These are phyloP conservation scores for Paragorgia papillata DNA, from an alignment of 92 coral and sea anemone species.

Conservation along the genomic window DNA sequence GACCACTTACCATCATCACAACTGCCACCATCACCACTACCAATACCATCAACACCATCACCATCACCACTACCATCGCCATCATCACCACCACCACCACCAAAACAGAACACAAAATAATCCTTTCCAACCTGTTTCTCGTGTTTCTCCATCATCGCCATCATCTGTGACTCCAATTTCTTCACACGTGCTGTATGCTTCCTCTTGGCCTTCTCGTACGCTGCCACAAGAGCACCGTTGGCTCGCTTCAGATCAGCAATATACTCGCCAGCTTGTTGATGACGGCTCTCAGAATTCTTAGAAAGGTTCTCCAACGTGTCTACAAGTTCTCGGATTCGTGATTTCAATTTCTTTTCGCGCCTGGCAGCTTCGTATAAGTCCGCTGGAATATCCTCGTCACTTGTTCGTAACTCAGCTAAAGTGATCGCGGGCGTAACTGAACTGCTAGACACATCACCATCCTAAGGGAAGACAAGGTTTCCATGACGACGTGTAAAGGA, in stretches of 20 bases:
- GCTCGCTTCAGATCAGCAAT: slow-evolving; percentile 93
- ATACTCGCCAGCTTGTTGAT: slow-evolving; percentile 96
- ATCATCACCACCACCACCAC: too few relatives aligned
- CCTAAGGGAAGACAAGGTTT: slow-evolving; percentile 44
- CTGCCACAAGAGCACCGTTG: slow-evolving; percentile 97
- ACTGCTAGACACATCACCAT: slow-evolving; percentile 63
- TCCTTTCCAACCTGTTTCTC: slow-evolving; percentile 80
- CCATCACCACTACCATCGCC: too few relatives aligned
- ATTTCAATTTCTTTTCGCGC: slow-evolving; percentile 87
- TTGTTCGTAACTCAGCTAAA: slow-evolving; percentile 78
- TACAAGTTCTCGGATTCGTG: slow-evolving; percentile 86
- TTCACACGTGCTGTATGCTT: slow-evolving; percentile 88
- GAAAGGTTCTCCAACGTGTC: slow-evolving; percentile 92
- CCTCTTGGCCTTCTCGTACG: slow-evolving; percentile 97
- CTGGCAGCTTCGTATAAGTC: slow-evolving; percentile 92
- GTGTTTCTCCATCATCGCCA: slow-evolving; percentile 95
- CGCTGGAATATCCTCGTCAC: slow-evolving; percentile 91
- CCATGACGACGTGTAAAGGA: too few relatives aligned
- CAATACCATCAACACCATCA: too few relatives aligned
- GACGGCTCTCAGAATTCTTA: slow-evolving; percentile 86
- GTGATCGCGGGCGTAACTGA: slow-evolving; percentile 92
- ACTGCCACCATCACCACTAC: too few relatives aligned
- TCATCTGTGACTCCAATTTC: slow-evolving; percentile 95
- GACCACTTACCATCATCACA: too few relatives aligned
- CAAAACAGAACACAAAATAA: too few relatives aligned